phyloP scores from a whole-genome alignment of 2,888 invertebrate genomes.

The Erebia epiphron region DNA sequence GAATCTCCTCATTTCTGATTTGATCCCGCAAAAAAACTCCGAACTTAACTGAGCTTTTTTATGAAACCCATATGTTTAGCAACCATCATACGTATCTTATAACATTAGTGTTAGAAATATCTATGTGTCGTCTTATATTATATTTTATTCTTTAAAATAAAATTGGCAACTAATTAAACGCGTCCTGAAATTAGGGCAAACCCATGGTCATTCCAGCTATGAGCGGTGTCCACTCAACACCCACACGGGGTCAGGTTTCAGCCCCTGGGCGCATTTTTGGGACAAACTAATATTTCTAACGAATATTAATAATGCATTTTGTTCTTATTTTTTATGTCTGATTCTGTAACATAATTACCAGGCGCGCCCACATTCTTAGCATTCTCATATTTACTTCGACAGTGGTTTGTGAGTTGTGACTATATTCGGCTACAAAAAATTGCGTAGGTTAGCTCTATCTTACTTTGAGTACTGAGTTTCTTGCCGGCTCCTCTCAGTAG shows the following conservation, averaged over 20 bases:
- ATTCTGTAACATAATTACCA: conserved; percentile 58
- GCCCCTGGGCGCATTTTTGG: conserved; percentile 80
- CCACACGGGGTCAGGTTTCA: conserved; percentile 74
- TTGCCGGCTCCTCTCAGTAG: too few species aligned
- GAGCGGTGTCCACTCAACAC: conserved; percentile 69
- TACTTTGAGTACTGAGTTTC: too few species aligned
- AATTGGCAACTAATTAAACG: background rate
- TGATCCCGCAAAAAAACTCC: too few species aligned
- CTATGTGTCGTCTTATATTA: background rate
- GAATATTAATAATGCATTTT: conserved; percentile 79
- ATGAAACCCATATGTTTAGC: too few species aligned
- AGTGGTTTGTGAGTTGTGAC: background rate
- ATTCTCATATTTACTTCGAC: conserved; percentile 41
- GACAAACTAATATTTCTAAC: conserved; percentile 82
- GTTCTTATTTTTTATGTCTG: conserved; percentile 65
- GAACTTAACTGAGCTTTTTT: too few species aligned
- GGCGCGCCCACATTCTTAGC: conserved; percentile 65
- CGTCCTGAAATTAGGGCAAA: background rate
- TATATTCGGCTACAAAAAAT: background rate
- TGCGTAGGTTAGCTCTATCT: background rate
- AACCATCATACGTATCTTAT: too few species aligned
- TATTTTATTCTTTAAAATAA: background rate
- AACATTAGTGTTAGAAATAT: too few species aligned
- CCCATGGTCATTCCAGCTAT: background rate
- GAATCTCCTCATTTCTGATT: too few species aligned